Evolutionary conservation across 2,113 vertebrate species (phyloP), one percentile per base, ranked within the genome.

Genomic region (Pionites leucogaster): DNA sequence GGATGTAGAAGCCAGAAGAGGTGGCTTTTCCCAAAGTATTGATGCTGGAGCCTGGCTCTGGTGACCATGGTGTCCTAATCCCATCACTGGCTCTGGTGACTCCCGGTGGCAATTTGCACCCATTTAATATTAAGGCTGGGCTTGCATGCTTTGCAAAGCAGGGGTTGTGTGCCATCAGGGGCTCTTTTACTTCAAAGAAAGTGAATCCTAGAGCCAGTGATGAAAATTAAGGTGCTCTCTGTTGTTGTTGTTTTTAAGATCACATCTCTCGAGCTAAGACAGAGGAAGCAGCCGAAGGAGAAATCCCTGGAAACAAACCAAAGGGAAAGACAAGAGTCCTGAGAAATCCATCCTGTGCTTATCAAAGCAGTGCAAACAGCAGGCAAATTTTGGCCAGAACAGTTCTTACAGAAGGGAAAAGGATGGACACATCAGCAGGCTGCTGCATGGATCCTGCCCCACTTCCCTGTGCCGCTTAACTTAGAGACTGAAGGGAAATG

Each of bases 221-320:
- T 49, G 47, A 55, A 63, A 49, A 22, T 2, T 0, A 22, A 83
- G 89, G 67, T 71, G 62, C 7, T 69, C 2, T 37, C 55, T 1
- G 59, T 8, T 76, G 25, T 8, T 76, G 25, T 64, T 88, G 33
- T 50, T 47, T 7, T 7, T 4, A 64, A 83, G 80, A 39, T 91
- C 47, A 1, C 16, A 0, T 7, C 41, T 74, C 82, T 90, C 52
- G 47, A 92, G 89, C 88, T 59, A 7, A 80, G 71, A 18, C 28
- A 41, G 46, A 62, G 72, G 81, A 81, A 29, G 39, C 29, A 29
- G 49, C 55, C 1, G 10, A 70, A 42, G 78, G 82, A 89, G 93
- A 75, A 96, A 93, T 87, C 92, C 65, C 70, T 92, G 84, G 87
- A 89, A 96, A 84, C 72, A 77, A 96, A 96, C 88, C 84, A 91